A percentile compares a stretch with the other conserved stretches of the same genome.
These are phyloP conservation scores for Rhabdomys dilectus DNA, from an alignment of 2,113 vertebrate species.

Conservation along the genomic window DNA sequence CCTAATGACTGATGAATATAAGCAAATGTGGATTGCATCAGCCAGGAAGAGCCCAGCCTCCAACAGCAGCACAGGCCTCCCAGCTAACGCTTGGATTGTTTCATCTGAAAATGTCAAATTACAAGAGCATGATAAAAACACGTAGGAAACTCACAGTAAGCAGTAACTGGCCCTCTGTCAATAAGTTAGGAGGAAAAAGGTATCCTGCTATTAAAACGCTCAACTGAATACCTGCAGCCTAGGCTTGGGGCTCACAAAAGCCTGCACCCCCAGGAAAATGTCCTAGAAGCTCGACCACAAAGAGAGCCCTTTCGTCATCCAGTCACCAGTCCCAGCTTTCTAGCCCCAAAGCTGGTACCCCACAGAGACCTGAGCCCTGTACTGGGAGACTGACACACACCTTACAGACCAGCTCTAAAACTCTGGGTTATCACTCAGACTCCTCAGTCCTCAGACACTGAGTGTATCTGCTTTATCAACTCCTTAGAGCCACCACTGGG, in stretches of 20 bases:
- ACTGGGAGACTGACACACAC: not conserved
- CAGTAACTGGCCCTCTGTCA: slow-evolving; percentile 62
- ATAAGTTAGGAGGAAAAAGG: slow-evolving; percentile 35
- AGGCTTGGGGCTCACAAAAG: not conserved
- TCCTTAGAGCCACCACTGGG: not conserved
- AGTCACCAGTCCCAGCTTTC: not conserved
- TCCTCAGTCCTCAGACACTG: not conserved
- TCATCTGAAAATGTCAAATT: slow-evolving; percentile 70
- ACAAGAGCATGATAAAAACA: slow-evolving; percentile 64
- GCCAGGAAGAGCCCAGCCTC: slow-evolving; percentile 16
- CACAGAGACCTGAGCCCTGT: not conserved
- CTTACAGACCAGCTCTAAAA: not conserved
- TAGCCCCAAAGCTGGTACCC: not conserved
- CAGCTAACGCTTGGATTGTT: slow-evolving; percentile 69
- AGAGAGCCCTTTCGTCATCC: not conserved
- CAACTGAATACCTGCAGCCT: not conserved
- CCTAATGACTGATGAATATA: slow-evolving; percentile 61
- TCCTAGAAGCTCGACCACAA: not conserved
- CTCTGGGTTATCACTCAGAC: not conserved
- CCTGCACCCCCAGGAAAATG: not conserved
- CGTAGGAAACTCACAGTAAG: slow-evolving; percentile 68
- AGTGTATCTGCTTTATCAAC: not conserved
- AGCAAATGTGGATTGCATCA: slow-evolving; percentile 61
- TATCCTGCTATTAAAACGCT: slow-evolving; percentile 49
- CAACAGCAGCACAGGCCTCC: slow-evolving; percentile 17